Evolutionary conservation across 2,113 vertebrate species (phyloP).

Genomic region (Antechinus stuartii): DNA sequence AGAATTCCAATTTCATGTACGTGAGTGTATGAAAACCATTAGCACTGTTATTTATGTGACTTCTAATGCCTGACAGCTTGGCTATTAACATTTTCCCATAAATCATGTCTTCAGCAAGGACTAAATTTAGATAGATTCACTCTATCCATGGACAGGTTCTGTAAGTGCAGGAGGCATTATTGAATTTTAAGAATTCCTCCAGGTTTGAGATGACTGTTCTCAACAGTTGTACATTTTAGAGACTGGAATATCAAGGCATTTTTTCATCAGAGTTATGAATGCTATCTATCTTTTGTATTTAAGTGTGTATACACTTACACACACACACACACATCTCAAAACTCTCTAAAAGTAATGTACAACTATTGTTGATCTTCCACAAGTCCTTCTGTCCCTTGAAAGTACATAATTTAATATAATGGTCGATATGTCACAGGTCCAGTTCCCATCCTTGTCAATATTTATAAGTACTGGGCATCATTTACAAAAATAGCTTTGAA

Average conservation of each 20-base stretch:
- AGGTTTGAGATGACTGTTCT: background rate
- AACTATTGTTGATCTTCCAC: background rate
- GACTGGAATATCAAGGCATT: fast-evolving
- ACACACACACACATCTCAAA: background rate
- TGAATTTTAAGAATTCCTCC: background rate
- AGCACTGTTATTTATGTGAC: slow-evolving; percentile 18
- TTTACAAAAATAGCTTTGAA: background rate
- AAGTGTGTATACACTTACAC: background rate
- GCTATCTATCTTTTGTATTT: background rate
- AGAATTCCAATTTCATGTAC: background rate
- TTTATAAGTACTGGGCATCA: background rate
- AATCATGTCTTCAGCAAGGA: background rate
- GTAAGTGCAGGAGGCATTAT: background rate
- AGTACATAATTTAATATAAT: background rate
- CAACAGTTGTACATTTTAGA: background rate
- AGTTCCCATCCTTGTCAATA: background rate
- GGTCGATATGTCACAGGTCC: background rate
- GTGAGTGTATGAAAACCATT: slow-evolving; percentile 23
- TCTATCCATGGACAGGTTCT: background rate
- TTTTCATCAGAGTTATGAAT: background rate
- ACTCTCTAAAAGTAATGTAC: background rate
- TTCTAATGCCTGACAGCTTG: slow-evolving; percentile 22
- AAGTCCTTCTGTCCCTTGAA: background rate
- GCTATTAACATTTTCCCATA: background rate
- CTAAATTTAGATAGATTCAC: background rate